Evolutionary conservation across 2,113 vertebrate genomes (phyloP).

Genomic region (human): GRCh38 chr3:137053001-137053500

Average conservation of each 20-base stretch:
- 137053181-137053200: not conserved
- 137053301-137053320: no score
- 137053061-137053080: not conserved
- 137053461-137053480: no score
- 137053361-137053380: no score
- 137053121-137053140: constrained; percentile 26
- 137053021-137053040: constrained; percentile 30
- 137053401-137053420: no score
- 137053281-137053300: no score
- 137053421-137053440: no score
- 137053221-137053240: not conserved
- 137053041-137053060: not conserved
- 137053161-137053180: not conserved
- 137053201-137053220: not conserved
- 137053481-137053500: no score
- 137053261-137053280: no score
- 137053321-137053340: no score
- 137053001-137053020: constrained; percentile 46
- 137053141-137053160: not conserved
- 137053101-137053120: constrained; percentile 3
- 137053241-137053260: not conserved
- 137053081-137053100: not conserved
- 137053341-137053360: no score
- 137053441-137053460: no score
- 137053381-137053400: no score